phyloP scores from a whole-genome alignment of 2,113 vertebrate genomes.

The Garra rufa region DNA sequence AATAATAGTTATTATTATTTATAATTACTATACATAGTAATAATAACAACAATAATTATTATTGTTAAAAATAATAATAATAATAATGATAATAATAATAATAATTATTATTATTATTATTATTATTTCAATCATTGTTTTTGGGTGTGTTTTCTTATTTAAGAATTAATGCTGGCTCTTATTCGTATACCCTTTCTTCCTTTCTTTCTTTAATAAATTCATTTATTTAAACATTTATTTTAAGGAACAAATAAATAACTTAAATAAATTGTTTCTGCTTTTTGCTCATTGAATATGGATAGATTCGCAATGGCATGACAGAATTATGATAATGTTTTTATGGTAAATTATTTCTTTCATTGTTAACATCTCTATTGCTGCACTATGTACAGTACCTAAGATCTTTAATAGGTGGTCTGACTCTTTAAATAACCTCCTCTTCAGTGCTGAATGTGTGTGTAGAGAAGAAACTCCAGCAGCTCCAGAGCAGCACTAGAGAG shows the following conservation, averaged over 20 bases:
- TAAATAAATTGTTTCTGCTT: not conserved
- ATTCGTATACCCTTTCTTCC: not conserved
- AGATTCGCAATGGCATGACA: too few relatives aligned
- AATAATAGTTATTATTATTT: too few relatives aligned
- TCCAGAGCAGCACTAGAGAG: not conserved
- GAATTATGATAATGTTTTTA: too few relatives aligned
- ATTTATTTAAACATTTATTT: not conserved
- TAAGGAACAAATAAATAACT: not conserved
- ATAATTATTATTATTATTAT: too few relatives aligned
- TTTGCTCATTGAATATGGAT: too few relatives aligned
- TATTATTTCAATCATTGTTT: not conserved
- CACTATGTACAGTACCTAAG: too few relatives aligned
- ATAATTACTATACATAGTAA: too few relatives aligned
- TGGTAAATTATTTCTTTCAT: not conserved
- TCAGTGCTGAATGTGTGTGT: conserved; percentile 15
- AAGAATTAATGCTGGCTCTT: not conserved
- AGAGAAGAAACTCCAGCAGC: not conserved
- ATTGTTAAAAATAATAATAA: too few relatives aligned
- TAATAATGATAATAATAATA: too few relatives aligned
- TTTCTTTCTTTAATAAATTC: not conserved
- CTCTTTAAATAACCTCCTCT: not conserved
- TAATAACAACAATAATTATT: too few relatives aligned
- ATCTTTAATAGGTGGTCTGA: not conserved
- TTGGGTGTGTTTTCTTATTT: not conserved
- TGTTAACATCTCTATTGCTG: not conserved